Conservation (phyloP, 2,888 invertebrate species). For the Beris morrisii region DNA sequence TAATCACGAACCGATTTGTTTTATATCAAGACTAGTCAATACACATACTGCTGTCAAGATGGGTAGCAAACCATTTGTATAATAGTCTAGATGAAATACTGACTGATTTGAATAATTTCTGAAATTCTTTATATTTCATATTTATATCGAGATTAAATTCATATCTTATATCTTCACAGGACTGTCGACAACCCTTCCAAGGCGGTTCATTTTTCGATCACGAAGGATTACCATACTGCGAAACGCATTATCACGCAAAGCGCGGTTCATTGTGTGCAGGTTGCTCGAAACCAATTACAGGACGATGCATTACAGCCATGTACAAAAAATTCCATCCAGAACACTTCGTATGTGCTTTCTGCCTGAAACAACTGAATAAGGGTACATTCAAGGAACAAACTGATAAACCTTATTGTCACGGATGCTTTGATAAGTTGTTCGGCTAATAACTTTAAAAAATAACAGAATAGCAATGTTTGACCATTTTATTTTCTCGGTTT, state of each 20-base stretch:
- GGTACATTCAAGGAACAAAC: constrained; percentile 99
- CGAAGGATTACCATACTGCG: constrained; percentile 97
- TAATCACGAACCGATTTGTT: no score
- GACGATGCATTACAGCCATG: constrained; percentile 99
- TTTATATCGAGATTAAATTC: neutral
- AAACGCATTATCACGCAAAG: constrained; percentile 97
- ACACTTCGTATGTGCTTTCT: constrained; percentile 99
- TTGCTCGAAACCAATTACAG: constrained; percentile 96
- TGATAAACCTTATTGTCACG: constrained; percentile 97
- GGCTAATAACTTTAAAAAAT: constrained; percentile 69
- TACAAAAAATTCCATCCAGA: constrained; percentile 99
- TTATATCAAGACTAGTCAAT: no score
- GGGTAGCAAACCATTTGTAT: no score
- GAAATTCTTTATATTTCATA: no score
- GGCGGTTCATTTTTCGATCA: constrained; percentile 99
- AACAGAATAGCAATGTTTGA: neutral
- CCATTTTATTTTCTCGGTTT: no score
- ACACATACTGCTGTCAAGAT: no score
- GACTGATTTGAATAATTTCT: no score
- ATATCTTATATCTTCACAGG: constrained; percentile 62
- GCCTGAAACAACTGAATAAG: constrained; percentile 95
- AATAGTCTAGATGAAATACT: no score
- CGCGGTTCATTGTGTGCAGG: constrained; percentile 96
- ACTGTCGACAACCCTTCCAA: constrained; percentile 95
- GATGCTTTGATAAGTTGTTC: constrained; percentile 96